phyloP scores from a whole-genome alignment of 2,797 vertebrate genomes.

The Rhinichthys osculus region DNA sequence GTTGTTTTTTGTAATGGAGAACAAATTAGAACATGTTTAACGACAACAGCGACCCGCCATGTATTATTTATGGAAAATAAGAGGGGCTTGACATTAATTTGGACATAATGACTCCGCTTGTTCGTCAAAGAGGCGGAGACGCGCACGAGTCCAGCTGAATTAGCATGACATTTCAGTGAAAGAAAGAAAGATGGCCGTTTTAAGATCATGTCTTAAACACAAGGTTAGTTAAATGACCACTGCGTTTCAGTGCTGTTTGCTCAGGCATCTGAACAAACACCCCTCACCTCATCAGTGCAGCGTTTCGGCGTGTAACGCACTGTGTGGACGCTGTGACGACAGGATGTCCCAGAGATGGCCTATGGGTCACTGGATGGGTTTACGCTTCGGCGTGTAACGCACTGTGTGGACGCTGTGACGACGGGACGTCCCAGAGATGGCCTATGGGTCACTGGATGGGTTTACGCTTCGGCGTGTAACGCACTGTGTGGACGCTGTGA shows the following conservation, averaged over 20 bases:
- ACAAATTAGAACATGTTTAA: slow-evolving; percentile 84
- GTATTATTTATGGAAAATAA: slow-evolving; percentile 81
- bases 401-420: too few relatives aligned
- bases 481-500: too few relatives aligned
- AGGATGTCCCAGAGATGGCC: too few relatives aligned
- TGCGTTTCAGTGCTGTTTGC: too few relatives aligned
- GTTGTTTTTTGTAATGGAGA: slow-evolving; percentile 85
- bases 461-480: too few relatives aligned
- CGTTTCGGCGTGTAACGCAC: too few relatives aligned
- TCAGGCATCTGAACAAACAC: neutral
- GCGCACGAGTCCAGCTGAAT: neutral
- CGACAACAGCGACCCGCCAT: slow-evolving; percentile 71
- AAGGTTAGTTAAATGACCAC: neutral
- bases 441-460: too few relatives aligned
- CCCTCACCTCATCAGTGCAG: neutral
- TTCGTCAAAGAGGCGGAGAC: slow-evolving; percentile 63
- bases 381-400: too few relatives aligned
- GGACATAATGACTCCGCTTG: slow-evolving; percentile 77
- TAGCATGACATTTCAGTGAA: neutral
- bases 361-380: too few relatives aligned
- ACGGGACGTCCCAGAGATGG: too few relatives aligned
- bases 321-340: too few relatives aligned
- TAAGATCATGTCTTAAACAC: neutral
- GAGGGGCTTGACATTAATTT: slow-evolving; percentile 83
- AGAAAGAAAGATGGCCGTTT: neutral